Percentiles rank a stretch among this genome's conserved stretches.
Conservation (phyloP, 30 jellyfish, hydroid and myxozoan species). For the Clytia hemisphaerica region DNA sequence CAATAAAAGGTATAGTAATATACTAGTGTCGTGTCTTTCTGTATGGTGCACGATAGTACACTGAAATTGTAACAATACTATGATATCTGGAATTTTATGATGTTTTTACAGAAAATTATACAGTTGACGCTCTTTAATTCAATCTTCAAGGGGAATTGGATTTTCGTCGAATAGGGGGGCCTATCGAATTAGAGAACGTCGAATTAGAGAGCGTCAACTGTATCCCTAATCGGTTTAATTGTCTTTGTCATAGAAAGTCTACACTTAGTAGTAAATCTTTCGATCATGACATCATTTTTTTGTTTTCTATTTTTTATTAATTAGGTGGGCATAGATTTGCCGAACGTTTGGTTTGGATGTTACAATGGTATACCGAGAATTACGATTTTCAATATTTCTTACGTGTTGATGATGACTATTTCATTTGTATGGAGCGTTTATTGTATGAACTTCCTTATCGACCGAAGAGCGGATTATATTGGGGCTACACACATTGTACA, state of each 20-base stretch:
- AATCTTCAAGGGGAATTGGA: too few relatives aligned
- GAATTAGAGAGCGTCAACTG: too few relatives aligned
- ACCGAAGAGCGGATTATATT: conserved; percentile 53
- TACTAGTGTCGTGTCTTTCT: too few relatives aligned
- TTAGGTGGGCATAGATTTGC: conserved; percentile 79
- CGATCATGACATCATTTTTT: too few relatives aligned
- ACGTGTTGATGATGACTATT: conserved; percentile 86
- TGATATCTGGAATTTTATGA: too few relatives aligned
- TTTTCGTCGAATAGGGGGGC: too few relatives aligned
- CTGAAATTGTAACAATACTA: too few relatives aligned
- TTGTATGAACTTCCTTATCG: conserved; percentile 68
- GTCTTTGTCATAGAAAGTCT: too few relatives aligned
- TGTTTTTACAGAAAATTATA: neutral
- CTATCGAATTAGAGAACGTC: too few relatives aligned
- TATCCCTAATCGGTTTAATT: neutral
- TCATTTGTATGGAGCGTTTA: conserved; percentile 70
- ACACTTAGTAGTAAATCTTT: too few relatives aligned
- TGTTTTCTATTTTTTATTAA: neutral
- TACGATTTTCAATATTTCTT: conserved; percentile 61
- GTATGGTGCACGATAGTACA: too few relatives aligned
- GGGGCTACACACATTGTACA: conserved; percentile 90
- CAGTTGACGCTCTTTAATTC: too few relatives aligned
- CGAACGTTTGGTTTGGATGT: conserved; percentile 81
- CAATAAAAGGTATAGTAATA: conserved; percentile 78
- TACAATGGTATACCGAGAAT: conserved; percentile 50